Evolutionary conservation across 2,888 invertebrate species (phyloP).

Genomic region (Drosophila histrio): DNA sequence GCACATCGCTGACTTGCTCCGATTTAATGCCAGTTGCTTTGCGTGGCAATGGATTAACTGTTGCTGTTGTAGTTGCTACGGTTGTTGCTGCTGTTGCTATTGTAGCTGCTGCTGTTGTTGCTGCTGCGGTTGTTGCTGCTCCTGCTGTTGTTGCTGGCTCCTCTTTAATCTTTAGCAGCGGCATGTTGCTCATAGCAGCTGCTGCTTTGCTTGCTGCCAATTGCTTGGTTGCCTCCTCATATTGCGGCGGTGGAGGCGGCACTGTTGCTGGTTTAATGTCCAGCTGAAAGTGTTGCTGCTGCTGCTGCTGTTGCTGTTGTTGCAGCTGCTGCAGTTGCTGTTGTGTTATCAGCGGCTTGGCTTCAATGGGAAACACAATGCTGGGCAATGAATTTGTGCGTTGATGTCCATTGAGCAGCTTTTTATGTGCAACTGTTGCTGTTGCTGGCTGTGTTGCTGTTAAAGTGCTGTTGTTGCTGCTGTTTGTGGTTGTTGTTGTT

Average conservation of each 20-base stretch:
- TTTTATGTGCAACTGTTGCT: slow-evolving; percentile 74
- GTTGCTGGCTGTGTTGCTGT: slow-evolving; percentile 50
- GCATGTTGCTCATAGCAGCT: slow-evolving; percentile 57
- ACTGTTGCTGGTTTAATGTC: slow-evolving; percentile 84
- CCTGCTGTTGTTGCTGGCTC: slow-evolving; percentile 57
- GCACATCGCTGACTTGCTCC: slow-evolving; percentile 88
- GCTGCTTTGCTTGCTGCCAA: slow-evolving; percentile 82
- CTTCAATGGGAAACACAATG: slow-evolving; percentile 85
- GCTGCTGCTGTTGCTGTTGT: slow-evolving; percentile 65
- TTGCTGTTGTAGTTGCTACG: neutral
- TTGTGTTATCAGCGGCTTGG: slow-evolving; percentile 66
- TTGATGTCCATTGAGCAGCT: slow-evolving; percentile 85
- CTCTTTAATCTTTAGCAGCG: slow-evolving; percentile 78
- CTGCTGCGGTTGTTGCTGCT: slow-evolving; percentile 19
- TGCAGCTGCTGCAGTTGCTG: slow-evolving; percentile 83
- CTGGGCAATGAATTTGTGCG: slow-evolving; percentile 86
- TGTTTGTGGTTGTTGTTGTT: slow-evolving; percentile 58
- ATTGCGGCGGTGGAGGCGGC: slow-evolving; percentile 89
- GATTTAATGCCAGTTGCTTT: slow-evolving; percentile 78
- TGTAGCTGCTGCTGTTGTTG: too few relatives aligned
- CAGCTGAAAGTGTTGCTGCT: slow-evolving; percentile 78
- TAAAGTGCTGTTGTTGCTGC: slow-evolving; percentile 41
- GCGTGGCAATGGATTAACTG: slow-evolving; percentile 28
- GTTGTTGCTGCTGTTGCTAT: neutral
- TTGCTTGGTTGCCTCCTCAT: slow-evolving; percentile 89